Evolutionary conservation across 2,888 invertebrate genomes (phyloP), one percentile per base, ranked within the genome.

Genomic region (Cephus runcator): DNA sequence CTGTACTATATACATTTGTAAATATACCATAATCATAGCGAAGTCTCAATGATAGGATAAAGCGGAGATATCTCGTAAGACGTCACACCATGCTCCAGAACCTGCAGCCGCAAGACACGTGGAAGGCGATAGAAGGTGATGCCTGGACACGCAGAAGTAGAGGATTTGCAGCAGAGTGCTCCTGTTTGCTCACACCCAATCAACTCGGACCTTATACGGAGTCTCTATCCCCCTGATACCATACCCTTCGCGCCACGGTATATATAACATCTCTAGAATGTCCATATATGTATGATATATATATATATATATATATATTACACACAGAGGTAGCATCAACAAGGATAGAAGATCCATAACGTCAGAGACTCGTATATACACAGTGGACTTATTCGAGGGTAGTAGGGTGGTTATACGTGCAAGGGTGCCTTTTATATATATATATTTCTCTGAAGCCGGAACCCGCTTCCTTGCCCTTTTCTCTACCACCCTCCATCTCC

Each of bases 101-200:
- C 40, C 31, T 71, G 71, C 23, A 31, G 31, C 76, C 78, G 77
- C 80, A 81, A 80, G 82, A 80, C 83, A 82, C 79, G 83, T 83
- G 9, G 23, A 82, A 81, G 81, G 80, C 80, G 84, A 78, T 83
- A 23, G 23, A 81, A 81, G 81, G 80, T 80, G 84, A 78, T 83
- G 79, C 80, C 80, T 15, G 82, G 84, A 84, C 83, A 85, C 81
- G 81, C 79, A 71, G 76, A 83, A 78, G 76, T 80, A 77, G 80
- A 81, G 85, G 81, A 85, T 85, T 87, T 82, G 81, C 81, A 76
- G 79, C 78, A 69, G 81, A 75, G 75, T 77, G 73, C 76, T 82
- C 73, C 81, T 86, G 85, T 87, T 87, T 86, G 83, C 84, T 87
- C 85, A 81, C 86, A 83, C 83, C 85, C 86, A 85, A 87, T 87